These are phyloP conservation scores for Apostichopus parvimensis DNA, from an alignment of 35 echinoderm and acorn worm species.

Conservation along the genomic window DNA sequence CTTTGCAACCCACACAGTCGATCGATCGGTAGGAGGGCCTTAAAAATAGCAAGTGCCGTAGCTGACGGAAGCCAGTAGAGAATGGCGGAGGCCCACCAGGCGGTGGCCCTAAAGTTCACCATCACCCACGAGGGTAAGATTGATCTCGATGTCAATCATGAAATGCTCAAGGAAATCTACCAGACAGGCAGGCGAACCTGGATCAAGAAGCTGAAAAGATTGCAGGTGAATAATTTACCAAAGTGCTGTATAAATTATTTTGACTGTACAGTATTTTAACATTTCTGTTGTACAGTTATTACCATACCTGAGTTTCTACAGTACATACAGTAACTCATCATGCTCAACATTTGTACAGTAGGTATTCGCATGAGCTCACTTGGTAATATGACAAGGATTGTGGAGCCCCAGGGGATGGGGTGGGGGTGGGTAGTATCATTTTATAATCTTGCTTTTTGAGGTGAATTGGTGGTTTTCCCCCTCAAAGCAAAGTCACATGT, in stretches of 20 bases:
- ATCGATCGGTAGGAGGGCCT: neutral
- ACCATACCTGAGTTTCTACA: no score
- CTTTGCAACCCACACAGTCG: neutral
- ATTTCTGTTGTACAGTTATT: no score
- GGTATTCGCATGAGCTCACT: no score
- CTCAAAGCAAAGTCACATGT: no score
- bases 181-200: slow-evolving; percentile 77
- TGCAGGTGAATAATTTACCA: slow-evolving; percentile 59
- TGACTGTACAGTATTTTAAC: no score
- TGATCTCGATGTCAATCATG: slow-evolving; percentile 92
- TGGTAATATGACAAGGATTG: no score
- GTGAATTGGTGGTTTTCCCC: no score
- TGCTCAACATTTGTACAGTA: no score
- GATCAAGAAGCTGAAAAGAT: slow-evolving; percentile 75
- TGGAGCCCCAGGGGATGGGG: no score
- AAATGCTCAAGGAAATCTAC: slow-evolving; percentile 88
- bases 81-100: slow-evolving; percentile 97
- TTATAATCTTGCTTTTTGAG: no score
- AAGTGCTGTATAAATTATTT: neutral
- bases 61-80: neutral
- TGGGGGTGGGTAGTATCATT: no score
- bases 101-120: slow-evolving; percentile 94
- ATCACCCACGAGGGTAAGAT: slow-evolving; percentile 89
- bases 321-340: no score
- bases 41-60: neutral